These are phyloP conservation scores for Aradophagus sp. DNA, from an alignment of 1,140 invertebrate genomes.

Conservation along the genomic window DNA sequence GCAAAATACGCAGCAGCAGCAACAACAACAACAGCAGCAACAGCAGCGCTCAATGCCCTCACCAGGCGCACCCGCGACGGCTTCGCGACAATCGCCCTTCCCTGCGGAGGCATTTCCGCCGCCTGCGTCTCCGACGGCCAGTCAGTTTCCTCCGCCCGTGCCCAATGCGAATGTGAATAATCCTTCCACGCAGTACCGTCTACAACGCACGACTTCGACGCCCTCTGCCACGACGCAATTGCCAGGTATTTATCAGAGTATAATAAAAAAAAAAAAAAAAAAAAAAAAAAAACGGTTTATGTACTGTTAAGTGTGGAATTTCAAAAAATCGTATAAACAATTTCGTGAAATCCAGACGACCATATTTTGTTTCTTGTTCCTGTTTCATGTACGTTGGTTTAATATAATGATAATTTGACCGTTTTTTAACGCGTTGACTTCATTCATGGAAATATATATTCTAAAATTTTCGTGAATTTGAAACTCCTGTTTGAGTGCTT, in stretches of 20 bases:
- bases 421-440: too few relatives aligned
- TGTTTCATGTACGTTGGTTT: too few relatives aligned
- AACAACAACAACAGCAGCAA: constrained; percentile 63
- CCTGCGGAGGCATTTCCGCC: constrained; percentile 76
- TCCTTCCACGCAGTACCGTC: constrained; percentile 76
- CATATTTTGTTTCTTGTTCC: too few relatives aligned
- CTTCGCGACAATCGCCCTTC: constrained; percentile 77
- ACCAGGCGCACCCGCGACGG: constrained; percentile 71
- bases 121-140: constrained; percentile 71
- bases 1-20: constrained; percentile 62
- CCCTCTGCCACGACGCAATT: constrained; percentile 81
- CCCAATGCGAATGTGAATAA: constrained; percentile 75
- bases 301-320: too few relatives aligned
- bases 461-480: too few relatives aligned
- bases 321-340: too few relatives aligned
- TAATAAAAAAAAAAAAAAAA: too few relatives aligned
- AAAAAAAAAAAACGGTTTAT: too few relatives aligned
- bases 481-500: too few relatives aligned
- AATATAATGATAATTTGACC: too few relatives aligned
- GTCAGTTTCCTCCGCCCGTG: constrained; percentile 75
- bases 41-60: constrained; percentile 75
- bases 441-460: too few relatives aligned
- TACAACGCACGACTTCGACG: constrained; percentile 80
- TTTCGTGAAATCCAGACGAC: too few relatives aligned
- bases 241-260: constrained; percentile 75